A percentile compares a stretch with the other conserved stretches of the same genome.
Conservation (phyloP, 64 coral and sea anemone species). For the Montipora sp. region DNA sequence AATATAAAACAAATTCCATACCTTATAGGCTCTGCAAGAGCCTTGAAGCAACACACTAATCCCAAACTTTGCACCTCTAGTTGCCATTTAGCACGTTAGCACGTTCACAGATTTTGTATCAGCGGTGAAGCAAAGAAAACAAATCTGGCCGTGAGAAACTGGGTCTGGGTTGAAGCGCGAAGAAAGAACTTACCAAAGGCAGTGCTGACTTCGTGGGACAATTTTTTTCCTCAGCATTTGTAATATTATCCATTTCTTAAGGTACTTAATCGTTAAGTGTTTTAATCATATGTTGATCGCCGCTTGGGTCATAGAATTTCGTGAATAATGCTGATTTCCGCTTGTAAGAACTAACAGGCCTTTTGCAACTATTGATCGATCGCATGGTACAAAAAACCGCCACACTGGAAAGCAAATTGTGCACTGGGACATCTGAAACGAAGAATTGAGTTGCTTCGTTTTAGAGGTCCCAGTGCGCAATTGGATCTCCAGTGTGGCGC, state of each 20-base stretch:
- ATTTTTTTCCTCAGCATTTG: not conserved
- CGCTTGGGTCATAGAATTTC: not conserved
- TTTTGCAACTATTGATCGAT: no score
- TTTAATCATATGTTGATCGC: not conserved
- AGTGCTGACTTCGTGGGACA: no score
- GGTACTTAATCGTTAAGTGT: not conserved
- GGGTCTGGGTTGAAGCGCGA: not conserved
- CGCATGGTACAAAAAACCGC: no score
- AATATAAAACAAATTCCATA: conserved; percentile 1
- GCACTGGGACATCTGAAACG: no score
- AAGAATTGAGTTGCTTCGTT: no score
- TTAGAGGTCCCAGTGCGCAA: no score
- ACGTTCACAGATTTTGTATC: not conserved
- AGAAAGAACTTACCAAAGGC: no score
- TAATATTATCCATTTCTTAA: not conserved
- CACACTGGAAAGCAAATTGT: no score
- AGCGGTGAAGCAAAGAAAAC: not conserved
- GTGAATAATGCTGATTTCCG: no score
- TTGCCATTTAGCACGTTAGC: not conserved
- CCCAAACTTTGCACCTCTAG: conserved; percentile 22
- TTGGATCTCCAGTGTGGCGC: no score
- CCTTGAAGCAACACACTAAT: conserved; percentile 39
- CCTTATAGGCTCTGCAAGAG: conserved; percentile 45
- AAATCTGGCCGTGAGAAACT: not conserved
- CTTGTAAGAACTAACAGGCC: no score